These are phyloP conservation scores for Tamandua tetradactyla DNA, from an alignment of 2,797 vertebrate species.

Conservation along the genomic window DNA sequence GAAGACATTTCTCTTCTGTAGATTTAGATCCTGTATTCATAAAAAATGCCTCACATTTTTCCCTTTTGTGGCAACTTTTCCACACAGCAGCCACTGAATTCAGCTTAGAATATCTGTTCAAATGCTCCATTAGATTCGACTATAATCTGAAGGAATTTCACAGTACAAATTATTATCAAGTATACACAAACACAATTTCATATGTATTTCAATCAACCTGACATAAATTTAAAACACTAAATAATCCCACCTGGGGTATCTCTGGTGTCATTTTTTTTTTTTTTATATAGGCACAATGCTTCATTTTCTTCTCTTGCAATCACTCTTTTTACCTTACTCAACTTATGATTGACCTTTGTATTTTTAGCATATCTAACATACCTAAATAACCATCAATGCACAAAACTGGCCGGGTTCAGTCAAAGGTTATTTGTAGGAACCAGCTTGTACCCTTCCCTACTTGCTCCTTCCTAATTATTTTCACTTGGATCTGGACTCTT, in stretches of 20 bases:
- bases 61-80: conserved; percentile 19
- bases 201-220: not conserved
- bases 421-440: not conserved
- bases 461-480: not conserved
- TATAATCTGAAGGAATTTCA: conserved; percentile 14
- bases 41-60: conserved; percentile 27
- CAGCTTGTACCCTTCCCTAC: not conserved
- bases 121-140: conserved; percentile 42
- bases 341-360: not conserved
- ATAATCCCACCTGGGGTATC: not conserved
- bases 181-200: not conserved
- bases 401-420: not conserved
- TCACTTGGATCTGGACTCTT: not conserved
- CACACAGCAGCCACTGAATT: not conserved
- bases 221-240: not conserved
- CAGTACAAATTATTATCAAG: not conserved
- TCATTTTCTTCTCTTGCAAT: not conserved
- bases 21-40: not conserved
- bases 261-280: not conserved
- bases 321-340: conserved; percentile 1
- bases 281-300: not conserved
- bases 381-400: not conserved
- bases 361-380: conserved; percentile 38
- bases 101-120: conserved; percentile 20
- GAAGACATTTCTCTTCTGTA: not conserved